Evolutionary conservation across 2,888 invertebrate species (phyloP).

Genomic region (Arenicola marina): DNA sequence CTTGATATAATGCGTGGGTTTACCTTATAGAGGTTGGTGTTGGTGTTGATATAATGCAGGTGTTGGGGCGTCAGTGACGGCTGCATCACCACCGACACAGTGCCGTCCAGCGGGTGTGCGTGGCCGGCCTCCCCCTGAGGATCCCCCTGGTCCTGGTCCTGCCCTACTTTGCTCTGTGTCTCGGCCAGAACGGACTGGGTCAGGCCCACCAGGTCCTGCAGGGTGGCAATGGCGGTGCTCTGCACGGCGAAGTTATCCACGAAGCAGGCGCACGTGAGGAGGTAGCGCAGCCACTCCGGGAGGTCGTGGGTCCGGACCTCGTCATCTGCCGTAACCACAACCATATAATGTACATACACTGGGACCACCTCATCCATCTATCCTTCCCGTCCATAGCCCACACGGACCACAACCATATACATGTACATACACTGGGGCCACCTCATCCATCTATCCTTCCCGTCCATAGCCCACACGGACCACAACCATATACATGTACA

Average conservation of each 20-base stretch:
- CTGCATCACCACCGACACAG: conserved; percentile 72
- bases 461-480: too few relatives aligned
- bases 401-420: too few relatives aligned
- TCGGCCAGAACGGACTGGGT: conserved; percentile 63
- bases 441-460: too few relatives aligned
- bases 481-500: too few relatives aligned
- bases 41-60: conserved; percentile 71
- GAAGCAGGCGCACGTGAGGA: conserved; percentile 73
- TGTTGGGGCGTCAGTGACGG: conserved; percentile 73
- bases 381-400: too few relatives aligned
- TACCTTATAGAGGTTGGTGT: conserved; percentile 72
- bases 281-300: conserved; percentile 72
- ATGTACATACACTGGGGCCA: too few relatives aligned
- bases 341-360: too few relatives aligned
- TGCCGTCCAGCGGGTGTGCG: conserved; percentile 28
- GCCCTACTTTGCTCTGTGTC: conserved; percentile 2
- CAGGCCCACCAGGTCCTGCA: conserved; percentile 74
- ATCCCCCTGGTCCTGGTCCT: not conserved
- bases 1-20: too few relatives aligned
- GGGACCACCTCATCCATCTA: too few relatives aligned
- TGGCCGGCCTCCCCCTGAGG: not conserved
- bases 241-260: conserved; percentile 64
- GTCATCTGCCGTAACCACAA: too few relatives aligned
- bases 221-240: conserved; percentile 71
- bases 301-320: too few relatives aligned